phyloP scores from a whole-genome alignment of 2,888 invertebrate species.

The Parelbella ahira region DNA sequence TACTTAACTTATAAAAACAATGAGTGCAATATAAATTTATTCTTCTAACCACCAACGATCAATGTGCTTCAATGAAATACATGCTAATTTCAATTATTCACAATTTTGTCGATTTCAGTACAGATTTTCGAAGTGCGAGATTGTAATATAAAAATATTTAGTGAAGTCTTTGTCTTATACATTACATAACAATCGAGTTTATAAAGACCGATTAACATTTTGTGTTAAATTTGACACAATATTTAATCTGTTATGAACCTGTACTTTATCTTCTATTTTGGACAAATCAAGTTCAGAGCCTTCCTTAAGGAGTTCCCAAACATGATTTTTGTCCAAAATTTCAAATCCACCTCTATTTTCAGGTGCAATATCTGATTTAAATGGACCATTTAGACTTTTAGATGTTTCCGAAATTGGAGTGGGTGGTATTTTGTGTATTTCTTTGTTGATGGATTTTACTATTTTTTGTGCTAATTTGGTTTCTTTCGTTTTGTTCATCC shows the following conservation, averaged over 20 bases:
- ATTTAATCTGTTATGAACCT: constrained; percentile 54
- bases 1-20: constrained; percentile 45
- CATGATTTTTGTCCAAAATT: constrained; percentile 79
- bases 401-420: constrained; percentile 75
- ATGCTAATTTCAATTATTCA: constrained; percentile 28
- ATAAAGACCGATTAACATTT: constrained; percentile 66
- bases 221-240: constrained; percentile 52
- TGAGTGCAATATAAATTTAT: constrained; percentile 49
- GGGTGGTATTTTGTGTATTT: constrained; percentile 72
- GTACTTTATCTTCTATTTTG: constrained; percentile 63
- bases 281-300: constrained; percentile 54
- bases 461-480: constrained; percentile 53
- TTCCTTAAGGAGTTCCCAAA: constrained; percentile 83
- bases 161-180: constrained; percentile 72
- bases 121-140: constrained; percentile 35
- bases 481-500: constrained; percentile 52
- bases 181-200: constrained; percentile 70
- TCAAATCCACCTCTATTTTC: constrained; percentile 78
- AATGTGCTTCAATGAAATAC: constrained; percentile 53
- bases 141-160: constrained; percentile 73
- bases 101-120: constrained; percentile 15
- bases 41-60: constrained; percentile 62
- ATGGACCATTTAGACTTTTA: constrained; percentile 48
- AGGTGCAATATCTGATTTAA: constrained; percentile 63
- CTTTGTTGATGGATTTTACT: constrained; percentile 73